Conservation (phyloP, 2,888 invertebrate species). For the Didymodactylos carnosus region DNA sequence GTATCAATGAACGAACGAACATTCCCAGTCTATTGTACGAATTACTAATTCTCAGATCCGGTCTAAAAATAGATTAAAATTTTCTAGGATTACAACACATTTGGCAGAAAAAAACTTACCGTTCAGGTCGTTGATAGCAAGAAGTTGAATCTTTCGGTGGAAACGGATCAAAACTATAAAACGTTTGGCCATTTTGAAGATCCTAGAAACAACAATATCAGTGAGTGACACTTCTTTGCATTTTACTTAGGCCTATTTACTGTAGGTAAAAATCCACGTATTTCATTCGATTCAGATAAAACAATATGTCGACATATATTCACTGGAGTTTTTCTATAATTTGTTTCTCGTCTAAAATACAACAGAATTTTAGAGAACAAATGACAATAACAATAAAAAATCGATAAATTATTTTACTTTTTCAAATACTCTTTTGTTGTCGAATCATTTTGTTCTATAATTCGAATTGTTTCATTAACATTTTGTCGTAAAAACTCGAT, state of each 20-base stretch:
- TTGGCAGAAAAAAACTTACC: constrained; percentile 19
- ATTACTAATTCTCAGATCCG: neutral
- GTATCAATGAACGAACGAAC: constrained; percentile 53
- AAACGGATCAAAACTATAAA: constrained; percentile 56
- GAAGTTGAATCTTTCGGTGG: constrained; percentile 55
- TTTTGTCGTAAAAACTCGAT: constrained; percentile 56
- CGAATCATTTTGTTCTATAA: constrained; percentile 2
- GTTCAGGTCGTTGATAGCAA: constrained; percentile 43
- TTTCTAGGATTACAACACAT: neutral
- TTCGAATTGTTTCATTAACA: constrained; percentile 37
- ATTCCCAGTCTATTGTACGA: constrained; percentile 23
- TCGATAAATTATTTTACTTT: neutral
- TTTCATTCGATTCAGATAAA: constrained; percentile 50
- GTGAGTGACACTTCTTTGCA: neutral
- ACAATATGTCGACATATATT: constrained; percentile 51
- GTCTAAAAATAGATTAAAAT: neutral
- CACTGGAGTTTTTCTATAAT: constrained; percentile 47
- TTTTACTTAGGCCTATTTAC: constrained; percentile 15
- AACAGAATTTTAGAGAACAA: neutral
- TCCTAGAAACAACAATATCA: constrained; percentile 21
- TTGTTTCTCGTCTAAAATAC: constrained; percentile 36
- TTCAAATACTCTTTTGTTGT: constrained; percentile 37
- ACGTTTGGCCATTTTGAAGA: constrained; percentile 41
- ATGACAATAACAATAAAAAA: neutral
- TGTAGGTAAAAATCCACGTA: constrained; percentile 40